Conservation (phyloP, 2,888 invertebrate genomes). For the Desoria tigrina region DNA sequence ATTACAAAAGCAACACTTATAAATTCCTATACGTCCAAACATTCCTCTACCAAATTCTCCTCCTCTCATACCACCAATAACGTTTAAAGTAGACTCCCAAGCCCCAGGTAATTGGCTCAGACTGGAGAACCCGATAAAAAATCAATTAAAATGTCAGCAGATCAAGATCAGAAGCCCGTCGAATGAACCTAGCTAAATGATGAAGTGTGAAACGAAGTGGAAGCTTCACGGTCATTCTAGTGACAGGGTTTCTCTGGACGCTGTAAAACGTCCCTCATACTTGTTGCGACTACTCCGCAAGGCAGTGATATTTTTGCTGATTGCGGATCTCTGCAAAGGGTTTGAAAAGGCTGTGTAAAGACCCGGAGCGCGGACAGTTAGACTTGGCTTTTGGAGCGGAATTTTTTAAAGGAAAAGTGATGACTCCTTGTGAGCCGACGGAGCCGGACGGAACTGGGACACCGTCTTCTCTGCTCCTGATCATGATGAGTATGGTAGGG, state of each 20-base stretch:
- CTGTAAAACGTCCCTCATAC: not conserved
- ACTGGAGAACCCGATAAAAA: not conserved
- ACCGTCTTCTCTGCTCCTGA: not conserved
- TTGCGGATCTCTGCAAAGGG: slow-evolving; percentile 6
- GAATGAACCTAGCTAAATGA: no score
- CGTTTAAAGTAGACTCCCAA: no score
- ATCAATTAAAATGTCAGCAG: not conserved
- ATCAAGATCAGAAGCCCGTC: no score
- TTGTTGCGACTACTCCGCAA: not conserved
- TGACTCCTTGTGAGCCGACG: slow-evolving; percentile 11
- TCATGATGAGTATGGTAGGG: not conserved
- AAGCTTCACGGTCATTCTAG: not conserved
- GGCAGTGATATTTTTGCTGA: slow-evolving; percentile 5
- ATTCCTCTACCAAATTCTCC: no score
- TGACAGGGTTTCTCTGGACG: no score
- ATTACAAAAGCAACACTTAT: no score
- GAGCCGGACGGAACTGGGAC: slow-evolving; percentile 1
- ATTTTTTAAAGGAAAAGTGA: not conserved
- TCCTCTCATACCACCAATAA: no score
- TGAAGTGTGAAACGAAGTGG: slow-evolving; percentile 3
- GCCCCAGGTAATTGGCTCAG: no score
- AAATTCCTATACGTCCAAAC: no score
- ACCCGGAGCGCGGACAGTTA: no score
- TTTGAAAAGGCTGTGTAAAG: not conserved
- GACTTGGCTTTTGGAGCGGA: no score